phyloP scores from a whole-genome alignment of 2,888 invertebrate genomes.

The Ennomos erosarius region DNA sequence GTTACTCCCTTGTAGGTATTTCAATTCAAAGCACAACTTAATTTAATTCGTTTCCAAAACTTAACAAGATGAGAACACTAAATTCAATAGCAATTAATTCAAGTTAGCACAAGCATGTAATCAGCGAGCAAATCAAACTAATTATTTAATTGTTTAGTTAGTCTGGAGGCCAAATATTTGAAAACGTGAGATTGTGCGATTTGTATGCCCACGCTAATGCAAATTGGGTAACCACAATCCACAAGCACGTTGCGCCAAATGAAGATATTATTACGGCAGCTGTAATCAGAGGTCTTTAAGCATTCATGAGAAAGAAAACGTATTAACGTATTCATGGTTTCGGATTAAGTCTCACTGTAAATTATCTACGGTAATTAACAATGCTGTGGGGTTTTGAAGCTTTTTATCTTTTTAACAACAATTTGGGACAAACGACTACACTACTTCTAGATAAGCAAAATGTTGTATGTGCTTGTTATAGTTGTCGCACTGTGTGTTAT shows the following conservation, averaged over 20 bases:
- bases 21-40: not conserved
- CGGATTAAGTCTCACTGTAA: conserved; percentile 14
- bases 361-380: no score
- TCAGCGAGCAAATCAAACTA: conserved; percentile 31
- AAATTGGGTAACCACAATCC: conserved; percentile 31
- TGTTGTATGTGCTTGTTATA: no score
- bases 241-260: conserved; percentile 18
- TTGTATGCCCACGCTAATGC: conserved; percentile 30
- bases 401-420: no score
- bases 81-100: conserved; percentile 22
- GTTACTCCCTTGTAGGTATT: no score
- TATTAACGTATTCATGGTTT: conserved; percentile 11
- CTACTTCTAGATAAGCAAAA: no score
- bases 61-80: conserved; percentile 15
- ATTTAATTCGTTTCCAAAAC: conserved; percentile 15
- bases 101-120: conserved; percentile 22
- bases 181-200: conserved; percentile 28
- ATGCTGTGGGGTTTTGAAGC: no score
- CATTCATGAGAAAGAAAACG: conserved; percentile 6
- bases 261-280: conserved; percentile 32
- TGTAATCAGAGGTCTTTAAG: conserved; percentile 19
- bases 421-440: no score
- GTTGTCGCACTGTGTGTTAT: no score
- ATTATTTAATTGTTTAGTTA: conserved; percentile 32
- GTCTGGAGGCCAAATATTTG: conserved; percentile 33